Evolutionary conservation across 2,113 vertebrate genomes (phyloP).

Genomic region (Synchiropus splendidus): DNA sequence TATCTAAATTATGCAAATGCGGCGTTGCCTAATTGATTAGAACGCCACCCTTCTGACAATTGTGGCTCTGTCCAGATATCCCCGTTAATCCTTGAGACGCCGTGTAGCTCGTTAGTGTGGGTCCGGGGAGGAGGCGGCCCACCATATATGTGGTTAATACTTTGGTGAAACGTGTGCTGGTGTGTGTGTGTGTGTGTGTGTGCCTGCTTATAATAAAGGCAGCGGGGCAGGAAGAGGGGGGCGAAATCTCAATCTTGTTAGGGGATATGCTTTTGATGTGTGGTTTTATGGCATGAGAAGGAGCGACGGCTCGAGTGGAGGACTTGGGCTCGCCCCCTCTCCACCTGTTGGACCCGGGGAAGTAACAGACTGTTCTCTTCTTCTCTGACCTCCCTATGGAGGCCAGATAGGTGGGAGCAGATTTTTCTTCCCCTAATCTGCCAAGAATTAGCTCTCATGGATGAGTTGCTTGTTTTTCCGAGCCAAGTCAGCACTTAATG

Average conservation of each 20-base stretch:
- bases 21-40: constrained; percentile 64
- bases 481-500: too few relatives aligned
- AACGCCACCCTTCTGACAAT: constrained; percentile 34
- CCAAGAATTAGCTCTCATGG: constrained; percentile 3
- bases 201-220: constrained; percentile 13
- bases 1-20: constrained; percentile 73
- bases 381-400: constrained; percentile 5
- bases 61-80: constrained; percentile 49
- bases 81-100: constrained; percentile 62
- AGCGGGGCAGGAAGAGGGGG: constrained; percentile 2
- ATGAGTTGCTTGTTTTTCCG: too few relatives aligned
- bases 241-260: constrained; percentile 57
- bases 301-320: constrained; percentile 43
- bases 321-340: constrained; percentile 43
- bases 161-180: constrained; percentile 39
- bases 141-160: constrained; percentile 62
- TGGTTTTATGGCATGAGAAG: constrained; percentile 62
- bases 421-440: constrained; percentile 6
- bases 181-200: constrained; percentile 16
- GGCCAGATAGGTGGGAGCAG: constrained; percentile 25
- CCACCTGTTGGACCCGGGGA: constrained; percentile 48
- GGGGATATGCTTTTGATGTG: constrained; percentile 62
- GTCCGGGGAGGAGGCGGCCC: constrained; percentile 27
- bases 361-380: constrained; percentile 14
- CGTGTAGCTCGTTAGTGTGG: constrained; percentile 63